Evolutionary conservation across 1,140 invertebrate genomes (phyloP).

Genomic region (Drosophila lowei): DNA sequence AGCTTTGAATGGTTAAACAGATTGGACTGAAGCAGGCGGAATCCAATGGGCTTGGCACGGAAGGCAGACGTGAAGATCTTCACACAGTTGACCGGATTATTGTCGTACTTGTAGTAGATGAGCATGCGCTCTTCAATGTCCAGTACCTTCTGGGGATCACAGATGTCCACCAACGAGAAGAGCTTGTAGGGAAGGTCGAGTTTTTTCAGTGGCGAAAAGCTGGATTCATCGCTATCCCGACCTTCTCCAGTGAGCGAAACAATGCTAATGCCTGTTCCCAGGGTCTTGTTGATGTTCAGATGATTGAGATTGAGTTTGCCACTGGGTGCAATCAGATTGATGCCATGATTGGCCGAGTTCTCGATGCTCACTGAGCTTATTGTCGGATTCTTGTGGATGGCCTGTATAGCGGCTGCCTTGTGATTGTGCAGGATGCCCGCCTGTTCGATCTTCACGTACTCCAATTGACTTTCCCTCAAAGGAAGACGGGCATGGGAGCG

Average conservation of each 20-base stretch:
- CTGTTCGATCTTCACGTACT: slow-evolving; percentile 94
- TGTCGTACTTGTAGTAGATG: slow-evolving; percentile 98
- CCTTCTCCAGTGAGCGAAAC: slow-evolving; percentile 96
- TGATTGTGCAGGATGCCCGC: slow-evolving; percentile 98
- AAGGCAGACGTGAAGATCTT: slow-evolving; percentile 97
- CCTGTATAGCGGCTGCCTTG: slow-evolving; percentile 95
- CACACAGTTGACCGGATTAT: slow-evolving; percentile 97
- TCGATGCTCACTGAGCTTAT: slow-evolving; percentile 93
- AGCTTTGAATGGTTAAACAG: slow-evolving; percentile 94
- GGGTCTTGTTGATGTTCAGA: slow-evolving; percentile 90
- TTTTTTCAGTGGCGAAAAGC: slow-evolving; percentile 92
- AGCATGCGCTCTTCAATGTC: slow-evolving; percentile 94
- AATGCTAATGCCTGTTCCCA: slow-evolving; percentile 95
- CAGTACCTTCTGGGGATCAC: slow-evolving; percentile 96
- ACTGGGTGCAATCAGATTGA: slow-evolving; percentile 95
- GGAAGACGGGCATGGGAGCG: slow-evolving; percentile 88
- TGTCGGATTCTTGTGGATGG: slow-evolving; percentile 92
- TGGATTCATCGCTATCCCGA: slow-evolving; percentile 92
- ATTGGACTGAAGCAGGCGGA: slow-evolving; percentile 96
- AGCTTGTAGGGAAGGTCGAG: slow-evolving; percentile 95
- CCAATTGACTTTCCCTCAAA: slow-evolving; percentile 89
- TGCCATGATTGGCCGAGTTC: slow-evolving; percentile 94
- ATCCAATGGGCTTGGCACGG: slow-evolving; percentile 93
- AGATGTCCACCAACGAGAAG: slow-evolving; percentile 98
- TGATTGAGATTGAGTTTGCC: slow-evolving; percentile 89